Evolutionary conservation across 92 coral and sea anemone species (phyloP), one percentile per base, ranked within the genome.

Genomic region (Parazoanthus atlanticus): DNA sequence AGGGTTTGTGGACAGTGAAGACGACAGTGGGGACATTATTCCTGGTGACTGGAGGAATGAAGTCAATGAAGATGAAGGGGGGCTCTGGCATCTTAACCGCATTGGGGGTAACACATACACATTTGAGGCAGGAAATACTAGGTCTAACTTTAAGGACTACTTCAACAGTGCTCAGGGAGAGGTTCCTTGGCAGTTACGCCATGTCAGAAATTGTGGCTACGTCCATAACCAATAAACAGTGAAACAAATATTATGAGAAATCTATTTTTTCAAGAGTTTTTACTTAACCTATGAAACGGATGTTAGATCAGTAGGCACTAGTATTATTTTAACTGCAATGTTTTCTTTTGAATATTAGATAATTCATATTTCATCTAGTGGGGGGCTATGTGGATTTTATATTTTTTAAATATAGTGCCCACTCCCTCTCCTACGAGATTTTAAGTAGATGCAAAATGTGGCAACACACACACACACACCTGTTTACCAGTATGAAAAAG

Each of bases 41-140:
- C 86, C 81, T 47, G 92, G 94, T 61, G 92, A 89, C 73, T 89
- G 91, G 90, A 89, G 94, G 70, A 79, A 78, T 36, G 88, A 77
- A 65, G 74, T 85, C 46, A 76, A 38, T 12, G 36, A 74, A 32
- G 90, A 89, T 54, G 74, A 23, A 36, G 58, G 89, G 30, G 85
- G 85, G 65, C 64, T 85, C 78, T 61, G 74, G 38, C 74, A 64
- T 65, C 46, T 40, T 16, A 72, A 74, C 85, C 84, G 58, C 40
- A 79, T 78, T 15, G 79, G 85, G 19, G 90, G 90, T 11, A 87
- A 87, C 38, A 74, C 84, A 41, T 86, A 74, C 15, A 74, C 84
- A 36, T 86, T 86, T 86, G 89, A 86, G 32, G 76, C 89, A 30
- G 71, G 88, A 54, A 81, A 40, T 26, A 73, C 72, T n/a, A 87